phyloP scores from a whole-genome alignment of 2,797 vertebrate species.

The Hippoglossus hippoglossus region DNA sequence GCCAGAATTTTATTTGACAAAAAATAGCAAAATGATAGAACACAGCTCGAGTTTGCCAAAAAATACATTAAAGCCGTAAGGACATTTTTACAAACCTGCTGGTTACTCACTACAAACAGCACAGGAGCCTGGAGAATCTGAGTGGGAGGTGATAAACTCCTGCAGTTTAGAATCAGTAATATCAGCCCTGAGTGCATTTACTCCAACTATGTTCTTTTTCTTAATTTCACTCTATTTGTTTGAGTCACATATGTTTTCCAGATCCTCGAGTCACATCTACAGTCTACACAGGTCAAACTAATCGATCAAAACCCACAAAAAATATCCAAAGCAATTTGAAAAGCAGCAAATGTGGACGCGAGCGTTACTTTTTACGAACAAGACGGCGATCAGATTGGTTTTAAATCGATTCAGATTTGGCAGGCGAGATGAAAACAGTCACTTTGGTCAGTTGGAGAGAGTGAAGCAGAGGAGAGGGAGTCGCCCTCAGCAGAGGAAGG shows the following conservation, averaged over 20 bases:
- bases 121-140: not conserved
- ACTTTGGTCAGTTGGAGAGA: conserved; percentile 30
- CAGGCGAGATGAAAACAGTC: conserved; percentile 27
- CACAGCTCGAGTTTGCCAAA: conserved; percentile 31
- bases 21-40: conserved; percentile 60
- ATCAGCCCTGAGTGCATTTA: conserved; percentile 6
- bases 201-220: not conserved
- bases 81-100: conserved; percentile 6
- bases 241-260: not conserved
- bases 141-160: not conserved
- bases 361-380: not conserved
- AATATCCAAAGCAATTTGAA: conserved; percentile 28
- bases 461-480: not conserved
- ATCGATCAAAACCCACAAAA: conserved; percentile 8
- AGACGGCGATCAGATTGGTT: conserved; percentile 22
- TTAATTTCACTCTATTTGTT: no score
- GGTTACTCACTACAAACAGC: conserved; percentile 1
- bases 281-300: not conserved
- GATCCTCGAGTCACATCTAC: no score
- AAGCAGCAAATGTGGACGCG: conserved; percentile 10
- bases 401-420: conserved; percentile 26
- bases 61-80: conserved; percentile 24
- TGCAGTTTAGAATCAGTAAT: not conserved
- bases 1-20: conserved; percentile 81
- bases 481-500: conserved; percentile 80